These are phyloP conservation scores for Brevimyrus niger DNA, from an alignment of 2,113 vertebrate species.

Conservation along the genomic window DNA sequence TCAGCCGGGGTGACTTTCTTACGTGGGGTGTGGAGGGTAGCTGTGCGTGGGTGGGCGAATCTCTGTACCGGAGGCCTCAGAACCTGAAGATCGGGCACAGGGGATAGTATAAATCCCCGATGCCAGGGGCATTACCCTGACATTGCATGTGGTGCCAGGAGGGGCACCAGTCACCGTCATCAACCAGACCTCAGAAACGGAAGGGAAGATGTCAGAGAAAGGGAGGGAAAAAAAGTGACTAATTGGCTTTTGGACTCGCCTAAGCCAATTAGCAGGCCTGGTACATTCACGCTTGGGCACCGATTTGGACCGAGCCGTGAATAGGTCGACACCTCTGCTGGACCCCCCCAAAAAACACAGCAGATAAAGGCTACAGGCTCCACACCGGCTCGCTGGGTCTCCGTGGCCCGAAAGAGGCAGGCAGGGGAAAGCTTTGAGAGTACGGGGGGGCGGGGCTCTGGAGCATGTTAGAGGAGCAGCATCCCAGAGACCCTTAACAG, in stretches of 20 bases:
- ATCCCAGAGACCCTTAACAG: neutral
- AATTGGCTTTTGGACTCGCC: constrained; percentile 53
- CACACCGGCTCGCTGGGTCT: neutral
- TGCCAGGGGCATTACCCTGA: neutral
- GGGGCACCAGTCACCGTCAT: constrained; percentile 11
- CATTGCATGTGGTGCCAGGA: neutral
- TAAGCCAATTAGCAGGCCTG: constrained; percentile 52
- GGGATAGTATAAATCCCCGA: neutral
- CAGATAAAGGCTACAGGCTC: constrained; percentile 9
- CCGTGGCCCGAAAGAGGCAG: neutral
- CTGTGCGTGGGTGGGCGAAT: neutral
- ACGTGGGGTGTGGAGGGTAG: neutral
- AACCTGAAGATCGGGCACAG: neutral
- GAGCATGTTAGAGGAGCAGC: neutral
- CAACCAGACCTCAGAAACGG: neutral
- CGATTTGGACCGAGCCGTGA: constrained; percentile 50
- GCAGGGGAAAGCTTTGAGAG: neutral
- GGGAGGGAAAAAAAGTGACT: constrained; percentile 23
- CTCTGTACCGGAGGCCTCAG: neutral
- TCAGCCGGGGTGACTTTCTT: neutral
- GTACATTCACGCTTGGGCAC: constrained; percentile 48
- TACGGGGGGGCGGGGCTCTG: neutral
- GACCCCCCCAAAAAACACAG: constrained; percentile 5
- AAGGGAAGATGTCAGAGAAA: neutral
- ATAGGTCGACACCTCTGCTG: constrained; percentile 23